Evolutionary conservation across 2,113 vertebrate genomes (phyloP), one percentile per base, ranked within the genome.

Genomic region (Zosterops pallidus): DNA sequence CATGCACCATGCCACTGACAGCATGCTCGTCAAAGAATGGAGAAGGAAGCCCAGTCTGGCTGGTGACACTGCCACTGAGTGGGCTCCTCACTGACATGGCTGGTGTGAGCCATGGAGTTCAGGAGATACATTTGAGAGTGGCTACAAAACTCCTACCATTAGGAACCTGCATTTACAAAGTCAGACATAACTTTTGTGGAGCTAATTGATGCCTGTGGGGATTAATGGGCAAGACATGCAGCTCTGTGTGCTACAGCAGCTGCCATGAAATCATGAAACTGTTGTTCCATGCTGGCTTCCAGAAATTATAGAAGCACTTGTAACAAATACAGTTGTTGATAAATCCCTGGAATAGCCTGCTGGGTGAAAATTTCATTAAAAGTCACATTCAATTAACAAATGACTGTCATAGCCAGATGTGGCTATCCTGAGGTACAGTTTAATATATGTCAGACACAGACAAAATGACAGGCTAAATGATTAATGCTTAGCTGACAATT

Each of bases 371-470:
- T 59, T 93, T 95, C 92, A 86, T 89, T 77, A 82, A 64, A 96
- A 96, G 90, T 93, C 93, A 88, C 83, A 92, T 86, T 92, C 85
- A 76, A 92, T 95, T 96, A 92, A 83, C 55, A 88, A 96, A 46
- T 75, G 15, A 74, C 72, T 91, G 78, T 80, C 84, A 94, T 35
- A 0, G 0, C 47, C 92, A 96, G 92, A 92, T 89, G 76, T 84
- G 37, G 62, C 37, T 94, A 50, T 91, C 92, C 83, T 64, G 68
- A 77, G 84, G 83, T 85, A 35, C 29, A 35, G 57, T 76, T 87
- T 90, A 92, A 83, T 87, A 67, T 75, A 60, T 77, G 74, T 80
- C 60, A 96, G 72, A 35, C 14, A 60, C 60, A 83, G 78, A 37
- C 63, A 81, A 65, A 89, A 92, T 56, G 56, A 81, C 72, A 91